These are phyloP conservation scores for Caerostris darwini DNA, from an alignment of 1,140 invertebrate genomes.

Conservation along the genomic window DNA sequence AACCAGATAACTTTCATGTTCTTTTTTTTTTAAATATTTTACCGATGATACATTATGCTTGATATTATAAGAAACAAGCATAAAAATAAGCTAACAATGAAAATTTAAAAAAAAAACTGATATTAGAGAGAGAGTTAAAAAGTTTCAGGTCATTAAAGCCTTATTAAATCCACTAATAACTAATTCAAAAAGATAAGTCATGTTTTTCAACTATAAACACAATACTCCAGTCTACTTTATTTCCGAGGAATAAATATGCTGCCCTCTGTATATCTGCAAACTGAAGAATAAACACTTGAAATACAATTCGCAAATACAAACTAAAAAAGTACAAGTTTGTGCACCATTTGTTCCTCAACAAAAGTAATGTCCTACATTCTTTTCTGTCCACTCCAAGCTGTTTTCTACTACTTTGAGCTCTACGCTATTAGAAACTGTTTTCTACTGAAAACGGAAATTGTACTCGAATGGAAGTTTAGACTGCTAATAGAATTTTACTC, in stretches of 20 bases:
- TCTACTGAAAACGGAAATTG: constrained; percentile 49
- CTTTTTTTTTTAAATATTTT: neutral
- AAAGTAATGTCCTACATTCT: constrained; percentile 54
- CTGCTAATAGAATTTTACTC: constrained; percentile 55
- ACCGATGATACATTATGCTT: neutral
- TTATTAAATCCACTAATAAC: neutral
- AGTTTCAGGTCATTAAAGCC: neutral
- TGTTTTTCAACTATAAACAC: neutral
- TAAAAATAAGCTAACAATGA: neutral
- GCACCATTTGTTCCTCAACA: constrained; percentile 53
- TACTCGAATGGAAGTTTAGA: constrained; percentile 54
- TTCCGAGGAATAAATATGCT: constrained; percentile 23
- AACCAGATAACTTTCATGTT: neutral
- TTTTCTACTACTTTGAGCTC: neutral
- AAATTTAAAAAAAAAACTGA: neutral
- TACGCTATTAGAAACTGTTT: constrained; percentile 45
- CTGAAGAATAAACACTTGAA: constrained; percentile 57
- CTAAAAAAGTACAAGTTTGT: constrained; percentile 28
- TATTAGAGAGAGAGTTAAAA: neutral
- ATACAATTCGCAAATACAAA: constrained; percentile 22
- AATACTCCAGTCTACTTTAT: neutral
- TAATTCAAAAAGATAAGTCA: constrained; percentile 31
- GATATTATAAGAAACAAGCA: neutral
- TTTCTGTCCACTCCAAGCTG: constrained; percentile 40
- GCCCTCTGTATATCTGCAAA: constrained; percentile 7